Evolutionary conservation across 2,888 invertebrate genomes (phyloP).

Genomic region (Sinohyriopsis cumingii): DNA sequence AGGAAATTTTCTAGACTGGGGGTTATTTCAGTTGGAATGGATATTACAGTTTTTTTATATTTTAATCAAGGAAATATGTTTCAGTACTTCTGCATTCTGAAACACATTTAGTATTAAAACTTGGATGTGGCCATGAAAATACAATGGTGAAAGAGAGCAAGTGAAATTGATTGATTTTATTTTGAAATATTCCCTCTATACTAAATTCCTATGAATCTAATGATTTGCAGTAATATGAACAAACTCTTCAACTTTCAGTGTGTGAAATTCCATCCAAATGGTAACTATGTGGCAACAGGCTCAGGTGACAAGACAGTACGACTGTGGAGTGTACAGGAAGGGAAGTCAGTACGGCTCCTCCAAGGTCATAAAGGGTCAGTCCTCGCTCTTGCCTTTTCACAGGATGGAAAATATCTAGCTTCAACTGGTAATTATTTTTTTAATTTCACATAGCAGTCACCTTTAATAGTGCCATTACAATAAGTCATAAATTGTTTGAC

Average conservation of each 20-base stretch:
- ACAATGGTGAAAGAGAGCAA: too few relatives aligned
- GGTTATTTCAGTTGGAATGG: too few relatives aligned
- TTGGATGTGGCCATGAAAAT: neutral
- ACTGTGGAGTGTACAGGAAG: slow-evolving; percentile 89
- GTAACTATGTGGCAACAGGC: slow-evolving; percentile 90
- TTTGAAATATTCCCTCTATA: too few relatives aligned
- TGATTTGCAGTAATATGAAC: too few relatives aligned
- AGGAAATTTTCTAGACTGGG: too few relatives aligned
- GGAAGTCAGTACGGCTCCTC: slow-evolving; percentile 83
- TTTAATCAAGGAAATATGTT: too few relatives aligned
- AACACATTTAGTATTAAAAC: neutral
- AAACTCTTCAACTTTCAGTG: slow-evolving; percentile 74
- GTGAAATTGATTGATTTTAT: too few relatives aligned
- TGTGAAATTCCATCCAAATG: slow-evolving; percentile 93
- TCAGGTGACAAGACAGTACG: slow-evolving; percentile 91
- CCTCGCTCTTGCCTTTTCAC: slow-evolving; percentile 86
- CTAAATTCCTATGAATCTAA: too few relatives aligned
- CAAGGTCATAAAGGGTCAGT: slow-evolving; percentile 83
- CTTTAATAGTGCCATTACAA: neutral
- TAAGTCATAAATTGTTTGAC: neutral
- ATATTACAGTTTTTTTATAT: too few relatives aligned
- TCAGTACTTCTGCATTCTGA: too few relatives aligned
- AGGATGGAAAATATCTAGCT: slow-evolving; percentile 87
- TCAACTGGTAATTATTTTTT: slow-evolving; percentile 80
- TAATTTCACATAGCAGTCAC: neutral